Base-by-base conservation (phyloP, 2,113 vertebrate species). In the Galemys pyrenaicus region DNA sequence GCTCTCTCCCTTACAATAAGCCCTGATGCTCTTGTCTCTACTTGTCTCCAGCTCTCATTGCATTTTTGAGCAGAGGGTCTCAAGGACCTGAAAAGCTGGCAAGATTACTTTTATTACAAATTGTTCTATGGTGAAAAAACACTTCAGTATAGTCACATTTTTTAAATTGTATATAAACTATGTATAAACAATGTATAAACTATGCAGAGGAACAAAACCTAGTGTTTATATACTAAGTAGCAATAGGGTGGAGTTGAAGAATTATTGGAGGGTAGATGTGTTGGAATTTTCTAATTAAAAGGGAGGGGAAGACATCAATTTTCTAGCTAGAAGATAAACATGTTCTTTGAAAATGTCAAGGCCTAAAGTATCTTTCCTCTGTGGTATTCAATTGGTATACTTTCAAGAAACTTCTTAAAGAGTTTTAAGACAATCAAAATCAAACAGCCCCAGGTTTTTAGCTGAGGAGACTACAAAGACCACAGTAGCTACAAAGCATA, bases 311-410 rank as follows among this genome's bases (percentile, higher is more conserved):
- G 16, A 70, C 20, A 70, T 11, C 19, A 41, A 37, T 71, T 92
- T 96, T 87, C 77, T 44, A 92, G 56, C 80, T 89, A 77, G 80
- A 92, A 95, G n/a, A 87, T 64, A 86, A 91, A 35, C 30, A 71
- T n/a, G 58, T 39, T 89, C 24, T 64, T 84, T 60, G 74, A 93
- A 93, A 95, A 94, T 75, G 77, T 91, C 77, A 96, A 79, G 44
- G 44, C 70, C 44, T 37, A 70, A 84, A 70, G 26, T 82, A 58
- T 85, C 54, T 90, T 80, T 89, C 44, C 46, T 79, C 64, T 46
- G 17, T 77, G 58, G 35, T 62, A 77, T 41, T 62, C 17, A 86
- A 39, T 10, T 81, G 12, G 89, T 39, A 41, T 4, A 73, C 35
- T 71, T 84, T 79, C 80, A 67, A 87, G 35, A 75, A 75, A 60